These are phyloP conservation scores for Rhyacichthys aspro DNA, from an alignment of 2,797 vertebrate genomes.

Conservation along the genomic window DNA sequence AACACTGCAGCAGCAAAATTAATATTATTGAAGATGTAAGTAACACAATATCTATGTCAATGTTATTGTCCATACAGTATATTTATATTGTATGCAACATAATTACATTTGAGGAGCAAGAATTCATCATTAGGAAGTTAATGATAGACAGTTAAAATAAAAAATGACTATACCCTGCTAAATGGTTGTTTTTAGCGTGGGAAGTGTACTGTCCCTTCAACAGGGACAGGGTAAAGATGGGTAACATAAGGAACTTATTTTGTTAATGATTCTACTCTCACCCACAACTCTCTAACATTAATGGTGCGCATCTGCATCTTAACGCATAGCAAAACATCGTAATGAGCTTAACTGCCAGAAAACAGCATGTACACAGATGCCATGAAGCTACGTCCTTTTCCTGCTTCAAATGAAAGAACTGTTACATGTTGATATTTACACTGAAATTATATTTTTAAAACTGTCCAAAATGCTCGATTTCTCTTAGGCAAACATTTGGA, in stretches of 20 bases:
- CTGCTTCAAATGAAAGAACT: background rate
- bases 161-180: too few relatives aligned
- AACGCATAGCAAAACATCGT: constrained; percentile 38
- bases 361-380: constrained; percentile 28
- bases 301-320: constrained; percentile 24
- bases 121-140: background rate
- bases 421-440: constrained; percentile 19
- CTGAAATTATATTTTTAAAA: background rate
- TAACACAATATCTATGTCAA: too few relatives aligned
- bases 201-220: background rate
- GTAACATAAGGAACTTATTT: constrained; percentile 55
- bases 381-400: constrained; percentile 26
- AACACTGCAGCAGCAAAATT: constrained; percentile 10
- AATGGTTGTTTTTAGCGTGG: background rate
- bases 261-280: constrained; percentile 39
- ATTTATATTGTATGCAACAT: too few relatives aligned
- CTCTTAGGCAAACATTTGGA: constrained; percentile 7
- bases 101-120: background rate
- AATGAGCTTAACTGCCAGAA: constrained; percentile 37
- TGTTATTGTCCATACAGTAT: too few relatives aligned
- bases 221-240: constrained; percentile 8
- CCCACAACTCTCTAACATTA: constrained; percentile 30
- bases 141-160: background rate
- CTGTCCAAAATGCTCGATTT: background rate
- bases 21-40: background rate